Base-by-base conservation (phyloP, 2,888 invertebrate species). In the Phoenoteleia sp. region DNA sequence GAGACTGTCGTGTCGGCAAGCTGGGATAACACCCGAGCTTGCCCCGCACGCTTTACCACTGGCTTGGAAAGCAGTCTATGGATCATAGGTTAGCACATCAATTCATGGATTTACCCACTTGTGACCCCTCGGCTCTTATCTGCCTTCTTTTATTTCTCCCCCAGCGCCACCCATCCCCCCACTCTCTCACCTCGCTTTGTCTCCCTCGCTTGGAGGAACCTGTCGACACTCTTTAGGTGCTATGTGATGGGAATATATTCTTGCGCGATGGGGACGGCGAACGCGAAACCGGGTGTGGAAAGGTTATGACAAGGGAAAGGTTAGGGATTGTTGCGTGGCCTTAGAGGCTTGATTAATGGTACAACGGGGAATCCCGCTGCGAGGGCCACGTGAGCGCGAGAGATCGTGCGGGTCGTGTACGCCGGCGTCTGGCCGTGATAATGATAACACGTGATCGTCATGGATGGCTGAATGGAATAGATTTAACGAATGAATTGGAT, bases 51-150 rank as follows among this genome's bases (percentile, higher is more conserved):
- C 54, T 64, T 83, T 86, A 75, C 86, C 86, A 87, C 87, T 84
- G 85, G 86, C 89, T 87, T 89, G 86, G 88, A 56, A 84, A 85
- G 87, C 88, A 85, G 88, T 91, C 91, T 91, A 93, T 93, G 93
- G 93, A 92, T 92, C 92, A 92, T 93, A 93, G 93, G 93, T 93
- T 91, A 92, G 93, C 88, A 85, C 69, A 54, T 71, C 66, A 80
- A 67, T 81, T 72, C 69, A 69, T 62, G 81, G 80, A 80, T 72
- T 72, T 72, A 64, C 62, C 54, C 67, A 74, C 60, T 54, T 58
- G 52, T 69, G 64, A 75, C 42, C 75, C 39, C 54, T 64, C 15
- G 52, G 21, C 66, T 54, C 56, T 66, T 66, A 25, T 66, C 56
- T 54, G 33, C 49, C 47, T 60, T 27, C 72, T 60, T 64, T 29